phyloP scores from a whole-genome alignment of 1,140 invertebrate species.

The Drosophila neocordata region DNA sequence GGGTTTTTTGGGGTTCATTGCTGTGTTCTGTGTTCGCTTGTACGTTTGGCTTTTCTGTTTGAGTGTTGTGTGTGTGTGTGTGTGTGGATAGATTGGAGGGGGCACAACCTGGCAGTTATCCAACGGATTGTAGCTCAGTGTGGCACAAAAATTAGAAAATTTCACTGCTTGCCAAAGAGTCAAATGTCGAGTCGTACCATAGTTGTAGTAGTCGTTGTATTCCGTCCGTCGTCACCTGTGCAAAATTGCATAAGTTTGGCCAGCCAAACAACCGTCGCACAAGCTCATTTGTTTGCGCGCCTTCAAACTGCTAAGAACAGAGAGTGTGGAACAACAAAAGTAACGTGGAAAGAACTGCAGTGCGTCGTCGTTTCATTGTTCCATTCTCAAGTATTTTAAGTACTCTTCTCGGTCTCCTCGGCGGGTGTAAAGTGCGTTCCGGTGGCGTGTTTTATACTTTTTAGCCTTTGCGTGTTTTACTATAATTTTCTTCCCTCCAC shows the following conservation, averaged over 20 bases:
- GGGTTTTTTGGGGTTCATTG: slow-evolving; percentile 27
- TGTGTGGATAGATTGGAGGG: slow-evolving; percentile 11
- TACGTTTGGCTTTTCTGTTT: slow-evolving; percentile 15
- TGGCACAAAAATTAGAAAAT: slow-evolving; percentile 64
- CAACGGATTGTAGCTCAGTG: slow-evolving; percentile 60
- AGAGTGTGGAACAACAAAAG: neutral
- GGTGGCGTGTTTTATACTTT: slow-evolving; percentile 63
- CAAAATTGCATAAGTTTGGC: slow-evolving; percentile 66
- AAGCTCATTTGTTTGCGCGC: slow-evolving; percentile 70
- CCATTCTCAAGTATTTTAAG: slow-evolving; percentile 40
- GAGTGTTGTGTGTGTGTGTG: slow-evolving; percentile 15
- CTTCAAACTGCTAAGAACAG: slow-evolving; percentile 26
- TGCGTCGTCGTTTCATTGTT: slow-evolving; percentile 21
- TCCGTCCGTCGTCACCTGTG: slow-evolving; percentile 54
- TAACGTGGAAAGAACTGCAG: slow-evolving; percentile 32
- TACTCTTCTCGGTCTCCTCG: neutral
- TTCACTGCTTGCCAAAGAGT: slow-evolving; percentile 54
- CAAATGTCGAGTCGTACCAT: slow-evolving; percentile 66
- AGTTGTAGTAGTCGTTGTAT: neutral
- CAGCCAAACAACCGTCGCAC: slow-evolving; percentile 14
- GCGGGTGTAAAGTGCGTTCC: slow-evolving; percentile 64
- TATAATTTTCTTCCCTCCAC: slow-evolving; percentile 26
- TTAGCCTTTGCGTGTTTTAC: slow-evolving; percentile 52
- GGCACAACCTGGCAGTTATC: slow-evolving; percentile 72
- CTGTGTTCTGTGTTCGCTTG: slow-evolving; percentile 3